Percentiles rank a stretch among this genome's conserved stretches.
Conservation (phyloP, 2,797 vertebrate genomes). For the Hoplostethus atlanticus region DNA sequence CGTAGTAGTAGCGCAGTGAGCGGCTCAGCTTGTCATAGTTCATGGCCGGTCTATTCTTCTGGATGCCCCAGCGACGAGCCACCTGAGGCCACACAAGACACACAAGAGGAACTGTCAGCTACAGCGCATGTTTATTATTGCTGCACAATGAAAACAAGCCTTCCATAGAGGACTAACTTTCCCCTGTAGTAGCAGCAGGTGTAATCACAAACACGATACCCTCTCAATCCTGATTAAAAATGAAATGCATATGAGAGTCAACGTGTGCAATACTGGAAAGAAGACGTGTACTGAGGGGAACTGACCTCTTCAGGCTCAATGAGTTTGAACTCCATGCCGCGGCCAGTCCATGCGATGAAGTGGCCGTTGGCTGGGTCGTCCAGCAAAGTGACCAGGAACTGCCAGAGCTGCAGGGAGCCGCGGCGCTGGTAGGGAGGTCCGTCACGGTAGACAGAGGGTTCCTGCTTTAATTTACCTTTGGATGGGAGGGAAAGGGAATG, state of each 20-base stretch:
- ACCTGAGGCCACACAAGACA: constrained; percentile 80
- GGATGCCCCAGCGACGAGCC: constrained; percentile 96
- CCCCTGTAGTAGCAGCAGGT: not conserved
- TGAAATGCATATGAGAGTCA: too few relatives aligned
- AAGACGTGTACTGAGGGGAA: not conserved
- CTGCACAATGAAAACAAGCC: too few relatives aligned
- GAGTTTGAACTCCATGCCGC: constrained; percentile 98
- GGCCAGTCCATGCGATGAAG: constrained; percentile 97
- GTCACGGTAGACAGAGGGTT: constrained; percentile 90
- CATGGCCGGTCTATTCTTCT: constrained; percentile 98
- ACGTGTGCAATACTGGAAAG: not conserved
- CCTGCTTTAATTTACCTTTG: constrained; percentile 86
- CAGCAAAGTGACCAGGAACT: constrained; percentile 94
- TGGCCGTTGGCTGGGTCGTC: constrained; percentile 95
- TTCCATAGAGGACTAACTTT: not conserved
- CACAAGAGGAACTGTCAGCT: not conserved
- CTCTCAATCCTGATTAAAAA: too few relatives aligned
- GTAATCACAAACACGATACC: too few relatives aligned
- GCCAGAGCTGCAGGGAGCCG: constrained; percentile 97
- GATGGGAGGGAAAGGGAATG: not conserved
- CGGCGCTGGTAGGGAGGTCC: constrained; percentile 95
- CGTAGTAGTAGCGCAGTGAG: constrained; percentile 97
- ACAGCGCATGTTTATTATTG: not conserved
- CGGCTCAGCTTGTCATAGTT: constrained; percentile 99
- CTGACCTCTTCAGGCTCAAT: constrained; percentile 96